Percentiles rank a stretch among this genome's conserved stretches.
These are phyloP conservation scores for Dolichopus griseipennis DNA, from an alignment of 2,888 invertebrate genomes.

Conservation along the genomic window DNA sequence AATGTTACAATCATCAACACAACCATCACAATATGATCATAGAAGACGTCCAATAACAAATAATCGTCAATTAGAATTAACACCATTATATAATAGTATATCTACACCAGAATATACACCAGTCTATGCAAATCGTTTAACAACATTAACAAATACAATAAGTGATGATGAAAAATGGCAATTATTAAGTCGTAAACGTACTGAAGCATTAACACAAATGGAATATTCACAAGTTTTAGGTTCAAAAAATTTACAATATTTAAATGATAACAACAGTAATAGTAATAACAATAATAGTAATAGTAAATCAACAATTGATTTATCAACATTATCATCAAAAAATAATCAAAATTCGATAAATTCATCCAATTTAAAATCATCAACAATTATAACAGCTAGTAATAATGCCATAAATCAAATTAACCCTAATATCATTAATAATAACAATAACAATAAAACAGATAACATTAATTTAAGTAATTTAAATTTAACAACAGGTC, in stretches of 20 bases:
- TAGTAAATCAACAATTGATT: conserved; percentile 8
- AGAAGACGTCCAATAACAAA: conserved; percentile 24
- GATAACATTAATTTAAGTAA: conserved; percentile 10
- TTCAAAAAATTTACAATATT: conserved; percentile 16
- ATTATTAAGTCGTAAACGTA: conserved; percentile 38
- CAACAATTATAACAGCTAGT: not conserved
- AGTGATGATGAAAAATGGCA: conserved; percentile 44
- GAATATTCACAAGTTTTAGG: conserved; percentile 24
- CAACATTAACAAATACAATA: conserved; percentile 35
- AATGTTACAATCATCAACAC: conserved; percentile 28
- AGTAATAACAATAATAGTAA: not conserved
- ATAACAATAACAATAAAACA: not conserved
- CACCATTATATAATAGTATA: conserved; percentile 34
- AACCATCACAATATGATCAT: conserved; percentile 18
- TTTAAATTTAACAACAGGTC: not conserved
- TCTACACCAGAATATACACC: conserved; percentile 36
- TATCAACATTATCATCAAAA: conserved; percentile 7
- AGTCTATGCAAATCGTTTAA: conserved; percentile 39
- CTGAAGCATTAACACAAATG: conserved; percentile 27
- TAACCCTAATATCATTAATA: not conserved
- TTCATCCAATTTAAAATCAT: conserved; percentile 8
- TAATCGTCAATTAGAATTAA: conserved; percentile 37
- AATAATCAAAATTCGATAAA: not conserved
- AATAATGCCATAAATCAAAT: not conserved
- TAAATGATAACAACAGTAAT: conserved; percentile 13